Conservation (phyloP, 2,797 vertebrate species). For the Crenuchus spilurus region DNA sequence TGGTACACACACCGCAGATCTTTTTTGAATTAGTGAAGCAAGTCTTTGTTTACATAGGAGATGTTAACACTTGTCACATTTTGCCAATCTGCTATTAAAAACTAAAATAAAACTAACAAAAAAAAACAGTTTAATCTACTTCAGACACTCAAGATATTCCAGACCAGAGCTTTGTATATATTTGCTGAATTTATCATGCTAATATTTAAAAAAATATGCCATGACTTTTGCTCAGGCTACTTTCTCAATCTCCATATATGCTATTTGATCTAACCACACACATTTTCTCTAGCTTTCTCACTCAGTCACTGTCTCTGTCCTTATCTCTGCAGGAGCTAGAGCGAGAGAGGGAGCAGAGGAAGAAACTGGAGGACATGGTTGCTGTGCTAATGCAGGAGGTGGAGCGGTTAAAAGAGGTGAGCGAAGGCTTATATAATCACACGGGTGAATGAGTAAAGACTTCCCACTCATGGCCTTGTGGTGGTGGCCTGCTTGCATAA, state of each 20-base stretch:
- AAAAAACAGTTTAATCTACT: too few species aligned
- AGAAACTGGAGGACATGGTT: slow-evolving; percentile 71
- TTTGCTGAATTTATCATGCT: too few species aligned
- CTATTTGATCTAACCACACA: too few species aligned
- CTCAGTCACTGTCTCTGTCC: neutral
- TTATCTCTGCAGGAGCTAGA: slow-evolving; percentile 71
- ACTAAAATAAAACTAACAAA: too few species aligned
- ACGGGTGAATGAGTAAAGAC: slow-evolving; percentile 23
- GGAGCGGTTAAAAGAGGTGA: slow-evolving; percentile 77
- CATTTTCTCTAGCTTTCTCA: neutral
- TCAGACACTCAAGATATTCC: too few species aligned
- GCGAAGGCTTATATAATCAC: slow-evolving; percentile 37
- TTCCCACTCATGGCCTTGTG: slow-evolving; percentile 3
- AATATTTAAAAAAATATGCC: too few species aligned
- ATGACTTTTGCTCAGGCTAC: too few species aligned
- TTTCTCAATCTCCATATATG: too few species aligned
- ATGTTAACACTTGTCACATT: too few species aligned
- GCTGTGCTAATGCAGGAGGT: slow-evolving; percentile 70
- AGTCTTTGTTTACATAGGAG: too few species aligned
- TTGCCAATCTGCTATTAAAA: too few species aligned
- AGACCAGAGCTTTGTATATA: too few species aligned
- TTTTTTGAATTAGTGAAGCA: neutral
- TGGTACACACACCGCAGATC: slow-evolving; percentile 56
- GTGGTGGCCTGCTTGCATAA: slow-evolving; percentile 48
- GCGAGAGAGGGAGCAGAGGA: slow-evolving; percentile 69